These are phyloP conservation scores for Azorinus chamasolen DNA, from an alignment of 2,888 invertebrate species.

Conservation along the genomic window DNA sequence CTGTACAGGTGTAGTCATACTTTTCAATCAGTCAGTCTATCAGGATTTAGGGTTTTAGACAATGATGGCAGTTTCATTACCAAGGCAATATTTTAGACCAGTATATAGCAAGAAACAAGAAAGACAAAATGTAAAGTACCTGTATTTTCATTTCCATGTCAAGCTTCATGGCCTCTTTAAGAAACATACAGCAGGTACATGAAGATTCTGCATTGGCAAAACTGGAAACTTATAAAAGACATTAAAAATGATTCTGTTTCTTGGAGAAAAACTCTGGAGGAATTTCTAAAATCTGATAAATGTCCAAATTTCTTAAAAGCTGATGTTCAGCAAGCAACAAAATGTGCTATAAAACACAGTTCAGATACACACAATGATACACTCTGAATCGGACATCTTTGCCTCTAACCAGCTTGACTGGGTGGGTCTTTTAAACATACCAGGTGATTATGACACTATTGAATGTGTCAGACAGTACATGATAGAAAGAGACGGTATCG, in stretches of 20 bases:
- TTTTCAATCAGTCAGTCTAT: constrained; percentile 58
- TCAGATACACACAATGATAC: too few species aligned
- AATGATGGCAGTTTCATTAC: constrained; percentile 33
- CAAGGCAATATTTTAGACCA: constrained; percentile 23
- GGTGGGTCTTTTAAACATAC: too few species aligned
- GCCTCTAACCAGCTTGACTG: too few species aligned
- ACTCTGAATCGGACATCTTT: too few species aligned
- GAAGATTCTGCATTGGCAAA: constrained; percentile 63
- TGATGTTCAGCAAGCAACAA: too few species aligned
- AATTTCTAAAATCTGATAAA: constrained; percentile 36
- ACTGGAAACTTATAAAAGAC: constrained; percentile 59
- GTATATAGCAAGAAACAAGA: constrained; percentile 23
- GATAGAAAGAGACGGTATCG: too few species aligned
- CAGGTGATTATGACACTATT: too few species aligned
- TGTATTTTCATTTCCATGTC: not conserved
- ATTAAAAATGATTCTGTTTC: constrained; percentile 42
- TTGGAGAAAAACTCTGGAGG: constrained; percentile 46
- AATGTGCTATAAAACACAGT: too few species aligned
- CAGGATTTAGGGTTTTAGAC: constrained; percentile 45
- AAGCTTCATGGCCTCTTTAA: constrained; percentile 51
- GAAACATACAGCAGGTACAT: constrained; percentile 52
- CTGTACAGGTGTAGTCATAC: constrained; percentile 58
- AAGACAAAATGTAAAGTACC: constrained; percentile 11
- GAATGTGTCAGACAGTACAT: too few species aligned
- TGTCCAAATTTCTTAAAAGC: constrained; percentile 57